Conservation (phyloP, 1,140 invertebrate species). For the Drosophila willistoni region DNA sequence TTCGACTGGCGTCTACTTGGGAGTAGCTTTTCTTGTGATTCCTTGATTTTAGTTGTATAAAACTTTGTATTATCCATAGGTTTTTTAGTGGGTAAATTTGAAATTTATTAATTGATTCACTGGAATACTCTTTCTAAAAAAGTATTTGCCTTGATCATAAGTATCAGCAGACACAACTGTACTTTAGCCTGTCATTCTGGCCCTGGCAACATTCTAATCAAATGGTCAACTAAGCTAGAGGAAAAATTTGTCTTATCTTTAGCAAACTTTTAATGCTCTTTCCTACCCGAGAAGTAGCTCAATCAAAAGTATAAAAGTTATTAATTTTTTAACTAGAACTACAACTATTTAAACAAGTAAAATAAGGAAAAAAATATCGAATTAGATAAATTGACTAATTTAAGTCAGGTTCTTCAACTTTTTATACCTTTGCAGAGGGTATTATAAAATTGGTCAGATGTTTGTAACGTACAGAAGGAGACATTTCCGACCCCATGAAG, state of each 20-base stretch:
- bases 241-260: background rate
- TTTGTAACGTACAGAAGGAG: too few relatives aligned
- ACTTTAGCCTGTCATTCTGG: background rate
- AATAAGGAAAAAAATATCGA: too few relatives aligned
- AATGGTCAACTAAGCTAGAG: constrained; percentile 35
- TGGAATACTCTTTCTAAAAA: background rate
- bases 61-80: too few relatives aligned
- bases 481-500: too few relatives aligned
- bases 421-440: too few relatives aligned
- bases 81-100: constrained; percentile 2
- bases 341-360: too few relatives aligned
- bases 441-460: too few relatives aligned
- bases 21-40: constrained; percentile 24
- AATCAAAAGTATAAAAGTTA: too few relatives aligned
- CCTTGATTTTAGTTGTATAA: background rate
- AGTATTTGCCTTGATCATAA: background rate
- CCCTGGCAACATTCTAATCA: constrained; percentile 36
- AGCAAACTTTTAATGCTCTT: background rate
- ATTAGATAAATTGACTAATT: too few relatives aligned
- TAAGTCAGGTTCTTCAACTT: too few relatives aligned
- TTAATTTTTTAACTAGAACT: too few relatives aligned
- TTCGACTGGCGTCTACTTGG: background rate
- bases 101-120: constrained; percentile 1
- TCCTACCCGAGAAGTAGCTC: too few relatives aligned
- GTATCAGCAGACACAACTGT: background rate